Evolutionary conservation across 1,140 invertebrate species (phyloP), one percentile per base, ranked within the genome.

Genomic region (Schlechtendalia chinensis): DNA sequence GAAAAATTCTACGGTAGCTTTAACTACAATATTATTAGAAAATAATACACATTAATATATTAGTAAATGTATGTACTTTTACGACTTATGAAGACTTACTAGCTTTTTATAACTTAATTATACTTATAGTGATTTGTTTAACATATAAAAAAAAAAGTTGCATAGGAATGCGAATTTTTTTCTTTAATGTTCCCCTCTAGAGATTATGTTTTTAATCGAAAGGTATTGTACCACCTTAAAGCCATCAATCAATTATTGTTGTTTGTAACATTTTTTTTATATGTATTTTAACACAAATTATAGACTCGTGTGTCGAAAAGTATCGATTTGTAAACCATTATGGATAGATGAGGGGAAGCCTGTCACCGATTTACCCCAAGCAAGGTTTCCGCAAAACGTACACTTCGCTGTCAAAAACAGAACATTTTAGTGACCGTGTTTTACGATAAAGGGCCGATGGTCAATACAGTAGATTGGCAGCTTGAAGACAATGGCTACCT

Each of bases 281-380:
- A 45, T 19, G 39, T 14, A 45, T 19, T 16, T 45, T 1, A 45
- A 32, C n/a, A 39, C 63, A 67, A 22, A 69, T 39, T 69, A 69
- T 69, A 16, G 27, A 14, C 65, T 12, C 24, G 11, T 50, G 16
- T 47, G 19, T 47, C 65, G 47, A 69, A 22, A 12, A 24, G 47
- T 47, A 69, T 69, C 39, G 65, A 69, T 69, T 69, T 22, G 22
- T 69, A 50, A 69, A 47, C 65, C 24, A 69, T 69, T 47, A 69
- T 47, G 65, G 65, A 47, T 39, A 39, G 3, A 39, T 39, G 14
- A 47, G 4, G 32, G n/a, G n/a, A n/a, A 3, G 45, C n/a, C 12
- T 19, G 65, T 69, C n/a, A 24, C 65, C 22, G 16, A 24, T 69
- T 69, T n/a, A 29, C 19, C 32, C 10, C 63, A 32, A 19, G 29